These are phyloP conservation scores for Heterocephalus glaber DNA, from an alignment of 2,113 vertebrate genomes.

Conservation along the genomic window DNA sequence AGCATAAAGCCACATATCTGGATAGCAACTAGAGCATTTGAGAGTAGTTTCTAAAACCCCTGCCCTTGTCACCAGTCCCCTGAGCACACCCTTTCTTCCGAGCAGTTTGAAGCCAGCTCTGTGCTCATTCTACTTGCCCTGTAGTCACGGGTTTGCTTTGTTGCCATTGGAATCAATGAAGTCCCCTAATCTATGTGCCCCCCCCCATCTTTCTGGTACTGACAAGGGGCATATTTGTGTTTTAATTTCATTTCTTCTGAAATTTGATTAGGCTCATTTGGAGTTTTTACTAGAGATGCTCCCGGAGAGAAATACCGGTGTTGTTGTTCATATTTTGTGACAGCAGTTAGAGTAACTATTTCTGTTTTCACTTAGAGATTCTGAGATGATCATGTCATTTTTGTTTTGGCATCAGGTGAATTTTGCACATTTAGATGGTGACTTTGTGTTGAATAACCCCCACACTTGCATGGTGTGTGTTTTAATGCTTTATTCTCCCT, in stretches of 20 bases:
- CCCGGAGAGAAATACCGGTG: neutral
- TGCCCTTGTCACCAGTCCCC: fast-evolving
- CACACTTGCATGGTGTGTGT: neutral
- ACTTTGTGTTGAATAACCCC: neutral
- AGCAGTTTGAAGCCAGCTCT: fast-evolving
- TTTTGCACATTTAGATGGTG: neutral
- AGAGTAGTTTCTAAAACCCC: fast-evolving
- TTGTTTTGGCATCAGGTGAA: neutral
- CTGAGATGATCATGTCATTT: neutral
- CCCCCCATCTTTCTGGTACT: neutral
- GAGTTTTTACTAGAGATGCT: slow-evolving; percentile 22
- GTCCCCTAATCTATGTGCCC: no score
- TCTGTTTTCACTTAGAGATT: neutral
- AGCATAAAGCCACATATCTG: neutral
- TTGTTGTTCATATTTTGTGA: neutral
- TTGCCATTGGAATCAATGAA: neutral
- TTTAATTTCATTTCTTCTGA: neutral
- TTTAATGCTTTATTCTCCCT: neutral
- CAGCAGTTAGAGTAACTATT: neutral
- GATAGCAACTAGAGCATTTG: fast-evolving
- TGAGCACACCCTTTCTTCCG: fast-evolving
- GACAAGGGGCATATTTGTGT: neutral
- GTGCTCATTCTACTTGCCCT: fast-evolving
- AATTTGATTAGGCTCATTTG: slow-evolving; percentile 19
- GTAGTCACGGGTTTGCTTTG: fast-evolving